Conservation (phyloP, 2,888 invertebrate genomes). For the Laspeyria flexula region DNA sequence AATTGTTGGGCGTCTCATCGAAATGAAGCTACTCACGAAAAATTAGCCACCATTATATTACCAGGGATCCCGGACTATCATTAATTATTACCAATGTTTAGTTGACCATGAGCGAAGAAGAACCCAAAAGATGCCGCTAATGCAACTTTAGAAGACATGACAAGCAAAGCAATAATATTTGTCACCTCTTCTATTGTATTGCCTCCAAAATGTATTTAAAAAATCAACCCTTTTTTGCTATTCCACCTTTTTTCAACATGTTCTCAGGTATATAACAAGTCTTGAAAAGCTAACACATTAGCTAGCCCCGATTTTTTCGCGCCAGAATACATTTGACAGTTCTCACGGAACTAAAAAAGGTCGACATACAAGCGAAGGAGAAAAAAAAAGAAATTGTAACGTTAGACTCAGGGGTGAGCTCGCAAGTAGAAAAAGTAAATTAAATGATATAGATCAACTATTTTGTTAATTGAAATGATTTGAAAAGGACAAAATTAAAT, state of each 20-base stretch:
- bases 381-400: constrained; percentile 41
- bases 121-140: not conserved
- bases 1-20: no score
- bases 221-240: constrained; percentile 1
- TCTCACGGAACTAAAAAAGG: constrained; percentile 48
- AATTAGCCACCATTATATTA: no score
- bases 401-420: constrained; percentile 23
- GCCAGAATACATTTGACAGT: constrained; percentile 30
- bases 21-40: no score
- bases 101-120: no score
- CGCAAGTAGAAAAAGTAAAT: constrained; percentile 28
- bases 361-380: constrained; percentile 34
- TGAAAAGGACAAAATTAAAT: not conserved
- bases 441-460: constrained; percentile 32
- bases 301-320: constrained; percentile 26
- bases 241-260: constrained; percentile 5
- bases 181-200: not conserved
- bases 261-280: constrained; percentile 23
- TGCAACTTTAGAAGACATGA: not conserved
- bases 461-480: constrained; percentile 22
- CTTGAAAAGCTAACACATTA: constrained; percentile 44
- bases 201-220: not conserved
- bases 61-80: no score
- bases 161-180: not conserved
- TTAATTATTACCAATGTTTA: no score